Percentiles rank a stretch among this genome's conserved stretches.
Conservation (phyloP, 2,888 invertebrate genomes). For the Stenolophus ochropezus region DNA sequence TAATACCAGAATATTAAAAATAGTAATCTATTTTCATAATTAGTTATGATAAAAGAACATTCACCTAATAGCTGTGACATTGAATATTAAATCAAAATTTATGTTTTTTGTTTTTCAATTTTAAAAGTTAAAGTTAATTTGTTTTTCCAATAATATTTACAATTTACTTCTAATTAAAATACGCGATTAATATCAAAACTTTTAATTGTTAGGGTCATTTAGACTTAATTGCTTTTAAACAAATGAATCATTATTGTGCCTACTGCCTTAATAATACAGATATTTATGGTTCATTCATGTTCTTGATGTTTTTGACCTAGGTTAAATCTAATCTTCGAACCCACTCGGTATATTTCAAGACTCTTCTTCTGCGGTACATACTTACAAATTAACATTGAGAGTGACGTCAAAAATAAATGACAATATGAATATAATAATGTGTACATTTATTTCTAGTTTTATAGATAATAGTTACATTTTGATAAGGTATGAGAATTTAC, state of each 20-base stretch:
- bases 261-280: neutral
- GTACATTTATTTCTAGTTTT: no score
- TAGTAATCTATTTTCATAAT: conserved; percentile 18
- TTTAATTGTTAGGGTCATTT: no score
- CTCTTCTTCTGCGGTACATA: neutral
- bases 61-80: conserved; percentile 33
- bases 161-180: neutral
- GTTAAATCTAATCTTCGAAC: neutral
- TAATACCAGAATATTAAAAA: conserved; percentile 11
- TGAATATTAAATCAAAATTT: conserved; percentile 27
- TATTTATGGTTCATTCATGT: neutral
- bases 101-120: neutral
- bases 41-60: conserved; percentile 20
- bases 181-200: no score
- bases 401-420: no score
- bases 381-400: no score
- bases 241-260: neutral
- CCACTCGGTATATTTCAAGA: neutral
- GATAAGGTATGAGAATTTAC: no score
- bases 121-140: no score
- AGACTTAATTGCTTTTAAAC: no score
- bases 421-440: no score
- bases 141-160: neutral
- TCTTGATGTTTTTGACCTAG: neutral
- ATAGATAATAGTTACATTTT: no score